phyloP scores from a whole-genome alignment of 1,140 invertebrate species.

The Steinernema feltiae region DNA sequence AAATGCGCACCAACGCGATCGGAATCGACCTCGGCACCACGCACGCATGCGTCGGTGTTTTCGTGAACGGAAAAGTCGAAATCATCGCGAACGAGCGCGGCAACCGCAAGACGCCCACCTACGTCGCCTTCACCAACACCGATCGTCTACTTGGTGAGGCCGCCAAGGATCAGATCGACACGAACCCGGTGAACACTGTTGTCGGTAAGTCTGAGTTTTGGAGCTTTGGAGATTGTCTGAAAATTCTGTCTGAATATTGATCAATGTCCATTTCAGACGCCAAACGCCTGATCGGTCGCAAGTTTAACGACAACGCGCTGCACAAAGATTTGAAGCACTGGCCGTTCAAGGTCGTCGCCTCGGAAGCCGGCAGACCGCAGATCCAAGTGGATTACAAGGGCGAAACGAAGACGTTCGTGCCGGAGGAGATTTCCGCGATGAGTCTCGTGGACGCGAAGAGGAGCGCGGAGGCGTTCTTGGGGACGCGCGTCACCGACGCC shows the following conservation, averaged over 20 bases:
- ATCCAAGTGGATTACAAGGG: conserved; percentile 68
- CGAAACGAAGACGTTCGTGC: conserved; percentile 81
- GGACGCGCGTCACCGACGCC: conserved; percentile 51
- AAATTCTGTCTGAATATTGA: too few species aligned
- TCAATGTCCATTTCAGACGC: conserved; percentile 64
- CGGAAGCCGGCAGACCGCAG: conserved; percentile 51
- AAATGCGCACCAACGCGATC: conserved; percentile 49
- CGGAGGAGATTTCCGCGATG: conserved; percentile 84
- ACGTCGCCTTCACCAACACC: conserved; percentile 91
- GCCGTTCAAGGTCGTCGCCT: conserved; percentile 65
- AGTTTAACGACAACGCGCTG: conserved; percentile 79
- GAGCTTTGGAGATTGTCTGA: too few species aligned
- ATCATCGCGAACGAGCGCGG: conserved; percentile 92
- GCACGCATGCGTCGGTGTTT: conserved; percentile 64
- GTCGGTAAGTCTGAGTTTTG: conserved; percentile 54
- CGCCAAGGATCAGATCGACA: conserved; percentile 79
- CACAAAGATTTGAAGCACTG: conserved; percentile 89
- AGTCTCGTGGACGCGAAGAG: conserved; percentile 65
- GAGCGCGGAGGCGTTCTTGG: conserved; percentile 61
- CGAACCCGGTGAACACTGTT: conserved; percentile 75
- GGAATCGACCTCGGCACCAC: conserved; percentile 64
- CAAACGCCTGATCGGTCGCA: conserved; percentile 80
- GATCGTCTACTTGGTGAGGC: conserved; percentile 92
- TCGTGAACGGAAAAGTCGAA: conserved; percentile 77
- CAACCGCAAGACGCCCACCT: conserved; percentile 88